These are phyloP conservation scores for Drosophila ohnishii DNA, from an alignment of 1,140 invertebrate species.

Conservation along the genomic window DNA sequence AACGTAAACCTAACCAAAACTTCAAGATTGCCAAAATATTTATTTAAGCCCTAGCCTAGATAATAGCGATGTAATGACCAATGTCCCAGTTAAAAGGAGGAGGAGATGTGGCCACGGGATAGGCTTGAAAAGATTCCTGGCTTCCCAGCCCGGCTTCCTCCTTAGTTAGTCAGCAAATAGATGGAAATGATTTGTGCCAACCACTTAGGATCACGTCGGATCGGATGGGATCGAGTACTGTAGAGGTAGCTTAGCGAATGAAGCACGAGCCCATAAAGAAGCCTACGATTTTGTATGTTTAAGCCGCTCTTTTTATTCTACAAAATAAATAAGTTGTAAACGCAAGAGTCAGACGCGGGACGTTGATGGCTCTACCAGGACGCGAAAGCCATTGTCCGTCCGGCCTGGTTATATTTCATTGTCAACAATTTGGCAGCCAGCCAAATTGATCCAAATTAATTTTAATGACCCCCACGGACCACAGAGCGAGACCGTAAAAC, in stretches of 20 bases:
- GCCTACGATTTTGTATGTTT: slow-evolving; percentile 73
- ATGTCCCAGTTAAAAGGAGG: slow-evolving; percentile 48
- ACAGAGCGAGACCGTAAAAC: slow-evolving; percentile 66
- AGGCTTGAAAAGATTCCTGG: slow-evolving; percentile 8
- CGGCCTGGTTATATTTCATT: slow-evolving; percentile 79
- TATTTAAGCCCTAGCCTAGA: slow-evolving; percentile 47
- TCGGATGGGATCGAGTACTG: slow-evolving; percentile 19
- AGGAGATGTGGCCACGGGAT: background rate
- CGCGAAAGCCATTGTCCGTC: slow-evolving; percentile 8
- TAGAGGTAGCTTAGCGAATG: slow-evolving; percentile 59
- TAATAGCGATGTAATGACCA: slow-evolving; percentile 17
- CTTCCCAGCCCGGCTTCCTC: slow-evolving; percentile 28
- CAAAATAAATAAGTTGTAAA: slow-evolving; percentile 77
- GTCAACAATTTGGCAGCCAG: slow-evolving; percentile 82
- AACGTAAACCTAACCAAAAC: slow-evolving; percentile 53
- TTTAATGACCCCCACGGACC: slow-evolving; percentile 79
- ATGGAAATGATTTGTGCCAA: slow-evolving; percentile 69
- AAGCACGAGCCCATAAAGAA: slow-evolving; percentile 47
- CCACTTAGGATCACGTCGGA: slow-evolving; percentile 32
- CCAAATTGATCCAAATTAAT: slow-evolving; percentile 83
- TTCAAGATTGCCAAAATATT: slow-evolving; percentile 65
- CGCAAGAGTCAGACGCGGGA: slow-evolving; percentile 41
- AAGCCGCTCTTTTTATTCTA: slow-evolving; percentile 55
- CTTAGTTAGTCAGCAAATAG: slow-evolving; percentile 57
- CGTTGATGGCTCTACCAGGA: slow-evolving; percentile 69